Evolutionary conservation across 2,113 vertebrate genomes (phyloP).

Genomic region (Callocephalon fimbriatum): DNA sequence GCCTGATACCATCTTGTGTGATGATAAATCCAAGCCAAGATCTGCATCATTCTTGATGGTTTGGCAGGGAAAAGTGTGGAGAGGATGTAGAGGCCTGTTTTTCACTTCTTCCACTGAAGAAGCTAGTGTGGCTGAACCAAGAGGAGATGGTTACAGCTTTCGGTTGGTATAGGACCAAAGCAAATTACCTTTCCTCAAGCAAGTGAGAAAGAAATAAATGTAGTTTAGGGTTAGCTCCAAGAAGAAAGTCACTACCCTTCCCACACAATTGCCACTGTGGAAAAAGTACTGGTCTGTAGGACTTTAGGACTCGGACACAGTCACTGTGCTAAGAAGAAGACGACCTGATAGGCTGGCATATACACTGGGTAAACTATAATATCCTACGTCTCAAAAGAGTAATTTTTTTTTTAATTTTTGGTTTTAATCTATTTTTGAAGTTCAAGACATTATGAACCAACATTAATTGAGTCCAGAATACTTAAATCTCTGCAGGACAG

Average conservation of each 20-base stretch:
- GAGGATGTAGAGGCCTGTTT: neutral
- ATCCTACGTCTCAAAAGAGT: neutral
- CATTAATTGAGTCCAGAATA: neutral
- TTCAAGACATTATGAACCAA: neutral
- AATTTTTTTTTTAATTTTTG: neutral
- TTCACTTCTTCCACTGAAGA: neutral
- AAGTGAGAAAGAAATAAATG: neutral
- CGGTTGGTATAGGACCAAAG: neutral
- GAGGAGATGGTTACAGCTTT: neutral
- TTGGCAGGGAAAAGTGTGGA: neutral
- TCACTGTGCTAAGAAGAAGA: neutral
- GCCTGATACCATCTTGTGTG: neutral
- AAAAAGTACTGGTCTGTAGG: neutral
- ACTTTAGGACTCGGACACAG: neutral
- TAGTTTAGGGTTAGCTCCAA: neutral
- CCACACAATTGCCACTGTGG: neutral
- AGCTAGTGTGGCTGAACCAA: neutral
- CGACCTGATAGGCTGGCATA: neutral
- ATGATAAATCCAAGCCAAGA: slow-evolving; percentile 11
- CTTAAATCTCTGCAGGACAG: neutral
- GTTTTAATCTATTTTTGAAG: neutral
- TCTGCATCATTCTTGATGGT: neutral
- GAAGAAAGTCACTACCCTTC: neutral
- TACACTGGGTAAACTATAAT: neutral
- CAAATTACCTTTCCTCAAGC: neutral